These are phyloP conservation scores for Anguilla pacifica DNA, from an alignment of 2,797 vertebrate genomes.

Conservation along the genomic window DNA sequence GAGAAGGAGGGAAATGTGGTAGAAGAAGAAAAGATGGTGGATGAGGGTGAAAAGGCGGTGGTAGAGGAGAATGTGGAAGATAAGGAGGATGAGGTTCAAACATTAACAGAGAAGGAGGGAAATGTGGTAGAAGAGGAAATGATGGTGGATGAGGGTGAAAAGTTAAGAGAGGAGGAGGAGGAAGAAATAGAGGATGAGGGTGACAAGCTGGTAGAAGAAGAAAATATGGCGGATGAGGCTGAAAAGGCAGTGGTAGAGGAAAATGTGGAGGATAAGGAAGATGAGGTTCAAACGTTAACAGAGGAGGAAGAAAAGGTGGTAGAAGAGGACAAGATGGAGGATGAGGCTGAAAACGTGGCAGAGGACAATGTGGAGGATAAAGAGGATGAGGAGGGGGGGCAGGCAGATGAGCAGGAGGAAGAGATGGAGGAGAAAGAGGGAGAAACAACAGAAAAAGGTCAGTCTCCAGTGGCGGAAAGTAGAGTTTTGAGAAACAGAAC, in stretches of 20 bases:
- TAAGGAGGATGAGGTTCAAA: neutral
- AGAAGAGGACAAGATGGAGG: neutral
- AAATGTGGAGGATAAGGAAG: slow-evolving; percentile 27
- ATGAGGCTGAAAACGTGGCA: neutral
- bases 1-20: neutral
- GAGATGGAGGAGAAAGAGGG: slow-evolving; percentile 30
- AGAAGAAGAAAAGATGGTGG: neutral
- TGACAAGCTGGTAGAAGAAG: neutral
- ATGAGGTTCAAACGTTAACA: neutral
- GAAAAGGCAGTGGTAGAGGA: neutral
- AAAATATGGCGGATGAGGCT: neutral
- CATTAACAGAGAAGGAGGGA: neutral
- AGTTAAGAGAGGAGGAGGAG: neutral
- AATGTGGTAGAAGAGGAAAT: neutral
- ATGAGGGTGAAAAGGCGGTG: neutral
- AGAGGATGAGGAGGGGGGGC: neutral
- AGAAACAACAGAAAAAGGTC: slow-evolving; percentile 58
- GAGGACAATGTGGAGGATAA: neutral
- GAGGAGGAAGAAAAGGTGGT: neutral
- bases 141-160: neutral
- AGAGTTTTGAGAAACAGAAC: slow-evolving; percentile 15
- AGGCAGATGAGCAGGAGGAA: neutral
- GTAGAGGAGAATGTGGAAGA: neutral
- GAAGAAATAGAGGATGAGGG: neutral
- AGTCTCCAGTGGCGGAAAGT: slow-evolving; percentile 32